Percentiles rank a stretch among this genome's conserved stretches.
Conservation (phyloP, 2,113 vertebrate genomes). For the Crocuta crocuta region DNA sequence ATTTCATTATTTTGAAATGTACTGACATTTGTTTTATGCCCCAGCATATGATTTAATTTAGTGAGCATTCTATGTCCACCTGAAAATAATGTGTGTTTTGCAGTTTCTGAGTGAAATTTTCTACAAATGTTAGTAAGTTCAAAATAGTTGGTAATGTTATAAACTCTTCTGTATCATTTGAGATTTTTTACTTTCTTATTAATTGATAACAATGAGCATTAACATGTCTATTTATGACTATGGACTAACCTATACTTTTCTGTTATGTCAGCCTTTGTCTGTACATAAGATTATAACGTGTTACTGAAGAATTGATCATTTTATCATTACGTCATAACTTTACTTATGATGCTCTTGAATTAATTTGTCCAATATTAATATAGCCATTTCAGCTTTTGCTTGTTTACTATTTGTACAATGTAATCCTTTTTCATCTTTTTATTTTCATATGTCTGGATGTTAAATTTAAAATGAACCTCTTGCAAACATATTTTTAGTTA, state of each 20-base stretch:
- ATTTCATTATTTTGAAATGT: neutral
- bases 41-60: neutral
- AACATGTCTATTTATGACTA: neutral
- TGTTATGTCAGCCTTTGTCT: neutral
- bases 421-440: neutral
- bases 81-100: neutral
- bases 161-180: neutral
- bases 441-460: neutral
- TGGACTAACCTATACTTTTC: neutral
- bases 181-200: neutral
- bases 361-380: neutral
- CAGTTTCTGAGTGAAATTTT: neutral
- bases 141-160: neutral
- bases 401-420: neutral
- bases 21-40: neutral
- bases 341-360: neutral
- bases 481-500: neutral
- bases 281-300: neutral
- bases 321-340: neutral
- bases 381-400: neutral
- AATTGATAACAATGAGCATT: neutral
- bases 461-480: constrained; percentile 31
- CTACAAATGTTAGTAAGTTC: neutral
- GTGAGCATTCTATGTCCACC: neutral
- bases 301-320: neutral